Evolutionary conservation across 2,888 invertebrate species (phyloP).

Genomic region (Drosophila ustulata): DNA sequence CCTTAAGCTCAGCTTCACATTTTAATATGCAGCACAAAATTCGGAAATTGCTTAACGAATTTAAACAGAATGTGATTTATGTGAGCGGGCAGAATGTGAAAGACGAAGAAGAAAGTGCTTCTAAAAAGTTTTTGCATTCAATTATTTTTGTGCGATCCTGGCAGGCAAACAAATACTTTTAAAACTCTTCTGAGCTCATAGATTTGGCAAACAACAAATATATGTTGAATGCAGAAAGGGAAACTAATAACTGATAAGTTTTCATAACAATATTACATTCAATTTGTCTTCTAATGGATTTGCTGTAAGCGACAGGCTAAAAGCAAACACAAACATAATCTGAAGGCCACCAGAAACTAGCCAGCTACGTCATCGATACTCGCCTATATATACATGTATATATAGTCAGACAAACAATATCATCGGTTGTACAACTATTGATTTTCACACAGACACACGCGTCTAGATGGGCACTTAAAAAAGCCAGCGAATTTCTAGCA

Average conservation of each 20-base stretch:
- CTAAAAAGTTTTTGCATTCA: not conserved
- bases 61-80: constrained; percentile 1
- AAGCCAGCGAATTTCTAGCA: constrained; percentile 13
- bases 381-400: too few relatives aligned
- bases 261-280: constrained; percentile 17
- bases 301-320: constrained; percentile 35
- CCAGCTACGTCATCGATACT: constrained; percentile 45
- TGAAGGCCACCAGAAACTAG: constrained; percentile 27
- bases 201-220: too few relatives aligned
- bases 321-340: constrained; percentile 15
- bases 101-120: too few relatives aligned
- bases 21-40: not conserved
- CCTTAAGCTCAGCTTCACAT: not conserved
- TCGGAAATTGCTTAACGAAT: constrained; percentile 1
- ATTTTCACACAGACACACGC: constrained; percentile 36
- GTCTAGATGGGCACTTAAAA: constrained; percentile 40
- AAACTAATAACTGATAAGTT: constrained; percentile 5
- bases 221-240: too few relatives aligned
- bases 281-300: constrained; percentile 38
- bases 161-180: too few relatives aligned
- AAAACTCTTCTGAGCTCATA: too few relatives aligned
- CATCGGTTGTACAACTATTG: constrained; percentile 37
- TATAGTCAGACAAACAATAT: constrained; percentile 29
- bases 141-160: not conserved
- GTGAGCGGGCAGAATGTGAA: too few relatives aligned